phyloP scores from a whole-genome alignment of 92 coral and sea anemone species.

The Actinernus sp. region DNA sequence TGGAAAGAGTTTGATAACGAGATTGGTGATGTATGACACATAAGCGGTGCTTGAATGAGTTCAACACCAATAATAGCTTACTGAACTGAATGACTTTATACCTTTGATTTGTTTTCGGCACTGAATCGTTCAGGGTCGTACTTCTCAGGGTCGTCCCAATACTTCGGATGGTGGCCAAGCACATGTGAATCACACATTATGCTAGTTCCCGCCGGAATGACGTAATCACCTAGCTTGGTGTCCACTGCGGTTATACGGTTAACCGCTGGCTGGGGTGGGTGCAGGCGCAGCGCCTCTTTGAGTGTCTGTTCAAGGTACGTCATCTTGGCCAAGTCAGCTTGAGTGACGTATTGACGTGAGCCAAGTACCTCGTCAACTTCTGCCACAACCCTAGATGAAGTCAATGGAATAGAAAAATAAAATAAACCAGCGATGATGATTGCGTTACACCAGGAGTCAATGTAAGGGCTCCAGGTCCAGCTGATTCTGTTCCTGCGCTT shows the following conservation, averaged over 20 bases:
- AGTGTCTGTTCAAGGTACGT: constrained; percentile 75
- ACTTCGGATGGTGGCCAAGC: constrained; percentile 78
- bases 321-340: constrained; percentile 73
- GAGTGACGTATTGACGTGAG: constrained; percentile 60
- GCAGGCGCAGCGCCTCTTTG: constrained; percentile 92
- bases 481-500: no score
- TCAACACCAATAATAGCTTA: no score
- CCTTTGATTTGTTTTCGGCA: constrained; percentile 63
- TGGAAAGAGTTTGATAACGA: no score
- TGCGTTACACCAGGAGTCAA: no score
- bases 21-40: no score
- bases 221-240: constrained; percentile 64
- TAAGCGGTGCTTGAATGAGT: no score
- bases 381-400: constrained; percentile 42
- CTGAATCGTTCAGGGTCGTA: constrained; percentile 91
- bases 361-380: constrained; percentile 89
- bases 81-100: constrained; percentile 1
- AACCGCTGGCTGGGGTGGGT: constrained; percentile 92
- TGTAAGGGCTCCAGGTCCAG: no score
- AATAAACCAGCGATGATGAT: no score
- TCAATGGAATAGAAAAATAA: no score
- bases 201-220: constrained; percentile 83
- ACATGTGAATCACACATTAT: constrained; percentile 85
- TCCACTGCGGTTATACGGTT: constrained; percentile 71
- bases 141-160: constrained; percentile 91